Percentiles rank a stretch among this genome's conserved stretches.
These are phyloP conservation scores for Austrofundulus limnaeus DNA, from an alignment of 2,113 vertebrate species.

Conservation along the genomic window DNA sequence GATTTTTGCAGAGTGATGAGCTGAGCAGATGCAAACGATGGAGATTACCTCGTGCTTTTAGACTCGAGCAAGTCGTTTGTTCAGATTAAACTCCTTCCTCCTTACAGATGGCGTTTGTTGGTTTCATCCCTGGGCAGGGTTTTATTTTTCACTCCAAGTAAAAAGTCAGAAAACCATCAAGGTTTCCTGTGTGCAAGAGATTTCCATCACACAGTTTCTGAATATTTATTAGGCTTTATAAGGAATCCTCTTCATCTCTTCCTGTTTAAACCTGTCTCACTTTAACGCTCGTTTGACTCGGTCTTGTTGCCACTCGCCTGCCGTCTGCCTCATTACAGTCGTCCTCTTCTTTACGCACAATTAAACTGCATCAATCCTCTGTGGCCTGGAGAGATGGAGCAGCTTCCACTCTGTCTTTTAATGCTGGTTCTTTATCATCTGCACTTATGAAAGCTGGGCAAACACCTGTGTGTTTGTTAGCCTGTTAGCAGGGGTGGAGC, in stretches of 20 bases:
- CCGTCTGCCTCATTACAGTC: conserved; percentile 42
- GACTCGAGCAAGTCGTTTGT: not conserved
- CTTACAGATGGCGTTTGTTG: not conserved
- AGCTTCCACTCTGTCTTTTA: conserved; percentile 41
- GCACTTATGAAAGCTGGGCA: not conserved
- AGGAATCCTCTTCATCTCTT: conserved; percentile 10
- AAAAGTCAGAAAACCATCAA: conserved; percentile 26
- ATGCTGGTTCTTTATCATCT: conserved; percentile 42
- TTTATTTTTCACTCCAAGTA: not conserved
- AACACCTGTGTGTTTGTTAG: no score
- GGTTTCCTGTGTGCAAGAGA: conserved; percentile 24
- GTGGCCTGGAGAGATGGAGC: conserved; percentile 19
- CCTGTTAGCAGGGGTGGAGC: no score
- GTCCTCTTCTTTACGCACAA: conserved; percentile 49
- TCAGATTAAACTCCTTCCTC: not conserved
- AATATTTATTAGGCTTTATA: conserved; percentile 44
- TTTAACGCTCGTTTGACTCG: conserved; percentile 38
- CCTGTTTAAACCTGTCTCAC: conserved; percentile 26
- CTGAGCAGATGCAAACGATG: not conserved
- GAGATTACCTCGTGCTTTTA: not conserved
- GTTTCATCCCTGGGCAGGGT: not conserved
- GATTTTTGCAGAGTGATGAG: conserved; percentile 1
- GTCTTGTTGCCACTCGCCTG: conserved; percentile 14
- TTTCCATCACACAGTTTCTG: no score
- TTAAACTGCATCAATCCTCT: conserved; percentile 59